Evolutionary conservation across 37 sponge, comb jelly and placozoan species (phyloP).

Genomic region (Agelas oroides): DNA sequence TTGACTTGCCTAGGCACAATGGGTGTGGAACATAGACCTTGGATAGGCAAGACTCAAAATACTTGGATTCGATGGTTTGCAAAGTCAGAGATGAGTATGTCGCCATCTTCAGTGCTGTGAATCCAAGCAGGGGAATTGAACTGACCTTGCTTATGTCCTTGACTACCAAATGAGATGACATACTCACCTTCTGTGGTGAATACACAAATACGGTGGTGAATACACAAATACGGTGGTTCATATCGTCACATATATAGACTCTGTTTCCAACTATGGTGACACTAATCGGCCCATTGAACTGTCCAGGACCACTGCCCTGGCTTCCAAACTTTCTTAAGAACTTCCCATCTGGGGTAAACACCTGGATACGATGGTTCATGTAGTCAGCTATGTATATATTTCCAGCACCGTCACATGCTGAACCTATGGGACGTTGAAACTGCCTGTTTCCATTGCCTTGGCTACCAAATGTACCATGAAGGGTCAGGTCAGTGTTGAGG

Average conservation of each 20-base stretch:
- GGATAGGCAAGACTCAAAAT: too few species aligned
- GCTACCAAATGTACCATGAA: slow-evolving; percentile 54
- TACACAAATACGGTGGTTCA: neutral
- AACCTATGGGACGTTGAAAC: slow-evolving; percentile 58
- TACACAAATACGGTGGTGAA: neutral
- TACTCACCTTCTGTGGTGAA: neutral
- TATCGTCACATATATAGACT: slow-evolving; percentile 21
- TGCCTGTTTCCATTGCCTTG: slow-evolving; percentile 58
- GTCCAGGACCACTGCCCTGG: neutral
- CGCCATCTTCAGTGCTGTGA: neutral
- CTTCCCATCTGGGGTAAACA: slow-evolving; percentile 46
- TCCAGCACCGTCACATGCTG: slow-evolving; percentile 35
- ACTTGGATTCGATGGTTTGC: neutral
- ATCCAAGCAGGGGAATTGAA: neutral
- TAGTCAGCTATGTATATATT: slow-evolving; percentile 65
- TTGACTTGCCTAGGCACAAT: too few species aligned
- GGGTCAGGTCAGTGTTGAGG: slow-evolving; percentile 58
- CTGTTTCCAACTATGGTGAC: neutral
- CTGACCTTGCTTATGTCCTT: neutral
- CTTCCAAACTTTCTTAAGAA: slow-evolving; percentile 26
- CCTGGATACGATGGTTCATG: slow-evolving; percentile 69
- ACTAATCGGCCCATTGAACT: neutral
- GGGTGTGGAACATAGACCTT: too few species aligned
- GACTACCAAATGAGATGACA: neutral
- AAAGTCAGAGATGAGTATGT: neutral